Evolutionary conservation across 1,140 invertebrate species (phyloP).

Genomic region (Drosophila nigromelanica): DNA sequence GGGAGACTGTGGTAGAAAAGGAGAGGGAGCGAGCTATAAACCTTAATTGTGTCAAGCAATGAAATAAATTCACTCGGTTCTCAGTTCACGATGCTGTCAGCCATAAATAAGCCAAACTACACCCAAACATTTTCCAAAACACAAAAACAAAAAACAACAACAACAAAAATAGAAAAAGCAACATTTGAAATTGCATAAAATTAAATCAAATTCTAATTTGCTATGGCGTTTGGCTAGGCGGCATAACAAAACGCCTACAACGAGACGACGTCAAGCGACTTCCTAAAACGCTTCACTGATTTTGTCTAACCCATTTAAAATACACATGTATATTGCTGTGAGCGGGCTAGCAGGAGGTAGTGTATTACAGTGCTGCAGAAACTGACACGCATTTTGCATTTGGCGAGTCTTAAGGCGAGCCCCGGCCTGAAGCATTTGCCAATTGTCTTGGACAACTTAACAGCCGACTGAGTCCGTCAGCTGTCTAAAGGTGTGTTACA

Average conservation of each 20-base stretch:
- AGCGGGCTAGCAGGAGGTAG: constrained; percentile 5
- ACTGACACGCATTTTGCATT: constrained; percentile 65
- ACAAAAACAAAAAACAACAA: constrained; percentile 52
- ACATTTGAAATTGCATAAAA: constrained; percentile 79
- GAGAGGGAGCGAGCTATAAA: constrained; percentile 34
- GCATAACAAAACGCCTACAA: constrained; percentile 69
- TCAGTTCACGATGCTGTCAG: constrained; percentile 54
- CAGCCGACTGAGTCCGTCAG: constrained; percentile 59
- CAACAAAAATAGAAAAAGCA: constrained; percentile 39
- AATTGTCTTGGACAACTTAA: constrained; percentile 61
- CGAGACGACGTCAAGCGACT: constrained; percentile 58
- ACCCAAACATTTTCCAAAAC: constrained; percentile 76
- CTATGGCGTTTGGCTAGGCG: constrained; percentile 55
- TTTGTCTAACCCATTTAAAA: constrained; percentile 69
- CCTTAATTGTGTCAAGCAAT: constrained; percentile 71
- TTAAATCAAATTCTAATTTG: constrained; percentile 81
- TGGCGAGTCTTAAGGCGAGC: constrained; percentile 51
- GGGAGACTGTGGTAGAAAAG: neutral
- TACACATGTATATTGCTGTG: constrained; percentile 10
- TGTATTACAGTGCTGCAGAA: constrained; percentile 9
- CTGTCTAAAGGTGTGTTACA: constrained; percentile 43
- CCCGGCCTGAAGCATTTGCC: constrained; percentile 37
- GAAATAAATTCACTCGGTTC: constrained; percentile 63
- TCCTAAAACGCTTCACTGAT: constrained; percentile 81
- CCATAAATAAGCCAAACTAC: constrained; percentile 71